Conservation (phyloP, 2,113 vertebrate species). For the Megaptera novaeangliae region DNA sequence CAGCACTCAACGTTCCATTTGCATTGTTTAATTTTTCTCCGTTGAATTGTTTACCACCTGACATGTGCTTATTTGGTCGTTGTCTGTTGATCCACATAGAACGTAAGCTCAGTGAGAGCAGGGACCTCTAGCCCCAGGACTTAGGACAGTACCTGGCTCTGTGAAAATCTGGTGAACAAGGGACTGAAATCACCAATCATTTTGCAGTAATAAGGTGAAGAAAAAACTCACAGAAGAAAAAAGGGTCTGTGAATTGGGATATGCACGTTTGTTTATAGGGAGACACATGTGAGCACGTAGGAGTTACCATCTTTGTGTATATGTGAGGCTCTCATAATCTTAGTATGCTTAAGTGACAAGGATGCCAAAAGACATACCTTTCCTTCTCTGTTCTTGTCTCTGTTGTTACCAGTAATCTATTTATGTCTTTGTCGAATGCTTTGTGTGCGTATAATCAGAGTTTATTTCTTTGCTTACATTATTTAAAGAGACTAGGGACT, state of each 20-base stretch:
- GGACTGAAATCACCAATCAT: not conserved
- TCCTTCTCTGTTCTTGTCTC: not conserved
- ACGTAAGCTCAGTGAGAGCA: not conserved
- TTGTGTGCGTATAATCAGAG: not conserved
- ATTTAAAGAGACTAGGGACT: not conserved
- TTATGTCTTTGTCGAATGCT: not conserved
- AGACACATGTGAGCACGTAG: accelerated
- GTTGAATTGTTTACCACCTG: not conserved
- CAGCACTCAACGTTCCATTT: not conserved
- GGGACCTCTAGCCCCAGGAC: not conserved
- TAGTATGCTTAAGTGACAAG: not conserved
- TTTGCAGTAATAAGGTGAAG: not conserved
- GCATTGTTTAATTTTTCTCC: not conserved
- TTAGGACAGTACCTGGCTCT: not conserved
- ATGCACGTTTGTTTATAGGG: not conserved
- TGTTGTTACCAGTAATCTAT: not conserved
- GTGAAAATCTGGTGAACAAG: not conserved
- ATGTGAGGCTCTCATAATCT: not conserved
- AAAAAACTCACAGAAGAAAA: not conserved
- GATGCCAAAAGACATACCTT: not conserved
- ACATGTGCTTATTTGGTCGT: not conserved
- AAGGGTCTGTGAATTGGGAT: not conserved
- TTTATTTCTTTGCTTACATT: not conserved
- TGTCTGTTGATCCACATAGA: not conserved
- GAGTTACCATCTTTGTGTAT: not conserved